Evolutionary conservation across 2,113 vertebrate species (phyloP), one percentile per base, ranked within the genome.

Genomic region (Eretmochelys imbricata): DNA sequence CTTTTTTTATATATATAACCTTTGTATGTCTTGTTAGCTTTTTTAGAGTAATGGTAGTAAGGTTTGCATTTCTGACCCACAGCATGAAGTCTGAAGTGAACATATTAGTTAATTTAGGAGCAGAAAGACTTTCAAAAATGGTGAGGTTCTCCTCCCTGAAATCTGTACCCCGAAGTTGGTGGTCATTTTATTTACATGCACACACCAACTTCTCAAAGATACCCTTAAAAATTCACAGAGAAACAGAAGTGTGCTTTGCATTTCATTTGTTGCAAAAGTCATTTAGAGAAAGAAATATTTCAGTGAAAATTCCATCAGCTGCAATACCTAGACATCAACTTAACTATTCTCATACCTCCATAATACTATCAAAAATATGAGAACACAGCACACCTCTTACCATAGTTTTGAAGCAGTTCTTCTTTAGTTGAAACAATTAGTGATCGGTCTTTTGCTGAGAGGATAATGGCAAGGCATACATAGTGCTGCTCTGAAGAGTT

Each of bases 341-440:
- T 87, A 51, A 62, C 82, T 83, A 5, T 42, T 51, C 8, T 8
- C 8, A 9, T 19, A 46, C 1, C 24, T 8, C 57, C 9, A 0
- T 4, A 78, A 22, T 1, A 38, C 0, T 35, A 16, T 5, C 76
- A 89, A 42, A 38, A 90, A 83, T 10, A 90, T 29, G 20, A 11
- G 24, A 62, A 59, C 0, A 3, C 0, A 1, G 49, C 8, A 35
- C 57, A 51, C 6, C 20, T 35, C 98, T 98, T 96, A 99, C 99
- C 99, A 27, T 99, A 99, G 35, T 98, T 99, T 92, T 99, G 99
- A 92, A 99, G 99, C 54, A 99, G 98, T 89, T 99, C 99, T 94
- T 99, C 99, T 93, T 99, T 99, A 85, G 99, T 99, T 95, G 99
- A 99, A 82, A 99, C 99, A 12, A 99, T 99, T n/a, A 99, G 98